phyloP scores from a whole-genome alignment of 2,113 vertebrate species.

The Actenoides lindsayi region DNA sequence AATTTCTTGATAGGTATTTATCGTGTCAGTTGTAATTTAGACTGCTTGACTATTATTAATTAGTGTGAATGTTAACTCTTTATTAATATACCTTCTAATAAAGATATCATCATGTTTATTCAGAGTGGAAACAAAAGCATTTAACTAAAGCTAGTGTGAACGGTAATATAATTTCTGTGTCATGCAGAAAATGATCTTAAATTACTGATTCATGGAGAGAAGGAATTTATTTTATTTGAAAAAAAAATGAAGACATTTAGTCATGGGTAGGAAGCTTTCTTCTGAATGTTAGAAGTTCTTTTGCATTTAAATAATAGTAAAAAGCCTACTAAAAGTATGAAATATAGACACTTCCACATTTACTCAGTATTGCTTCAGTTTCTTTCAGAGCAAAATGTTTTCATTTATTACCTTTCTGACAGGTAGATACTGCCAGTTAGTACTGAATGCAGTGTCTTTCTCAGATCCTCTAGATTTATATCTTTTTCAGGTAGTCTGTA shows the following conservation, averaged over 20 bases:
- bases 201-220: background rate
- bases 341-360: background rate
- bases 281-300: background rate
- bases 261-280: background rate
- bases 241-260: background rate
- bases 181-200: background rate
- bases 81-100: background rate
- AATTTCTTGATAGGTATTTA: background rate
- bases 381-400: background rate
- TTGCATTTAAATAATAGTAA: background rate
- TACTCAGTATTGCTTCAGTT: background rate
- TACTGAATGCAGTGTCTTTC: background rate
- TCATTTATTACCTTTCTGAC: background rate
- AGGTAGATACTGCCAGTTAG: background rate
- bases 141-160: background rate
- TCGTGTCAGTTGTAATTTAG: background rate
- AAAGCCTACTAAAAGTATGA: background rate
- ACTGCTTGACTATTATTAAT: background rate
- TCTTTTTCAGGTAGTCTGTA: background rate
- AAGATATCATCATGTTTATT: background rate
- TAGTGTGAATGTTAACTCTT: background rate
- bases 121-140: background rate
- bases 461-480: background rate
- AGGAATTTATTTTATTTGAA: background rate
- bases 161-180: background rate